These are phyloP conservation scores for Gambelia wislizenii DNA, from an alignment of 2,797 vertebrate species.

Conservation along the genomic window DNA sequence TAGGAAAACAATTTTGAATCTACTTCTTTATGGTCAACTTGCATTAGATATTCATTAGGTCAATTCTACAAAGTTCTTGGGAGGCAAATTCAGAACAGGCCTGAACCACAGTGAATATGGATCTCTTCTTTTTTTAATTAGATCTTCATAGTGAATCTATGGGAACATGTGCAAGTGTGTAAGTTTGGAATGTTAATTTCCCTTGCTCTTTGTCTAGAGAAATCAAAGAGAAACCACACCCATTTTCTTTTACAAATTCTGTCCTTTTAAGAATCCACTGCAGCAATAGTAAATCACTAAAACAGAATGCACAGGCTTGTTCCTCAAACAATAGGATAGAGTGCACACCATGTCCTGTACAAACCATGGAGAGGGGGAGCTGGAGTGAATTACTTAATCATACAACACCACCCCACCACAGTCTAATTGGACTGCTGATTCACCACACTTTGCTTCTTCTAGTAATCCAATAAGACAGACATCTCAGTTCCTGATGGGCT, in stretches of 20 bases:
- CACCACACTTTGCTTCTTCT: slow-evolving; percentile 28
- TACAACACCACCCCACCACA: slow-evolving; percentile 59
- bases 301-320: slow-evolving; percentile 35
- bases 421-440: background rate
- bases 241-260: background rate
- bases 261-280: background rate
- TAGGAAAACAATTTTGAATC: background rate
- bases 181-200: background rate
- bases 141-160: background rate
- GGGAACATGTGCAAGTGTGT: background rate
- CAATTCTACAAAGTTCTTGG: background rate
- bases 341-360: slow-evolving; percentile 8
- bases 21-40: background rate
- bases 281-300: background rate
- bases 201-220: background rate
- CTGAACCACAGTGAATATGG: background rate
- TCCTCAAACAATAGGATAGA: background rate
- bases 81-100: background rate
- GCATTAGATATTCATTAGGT: background rate
- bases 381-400: slow-evolving; percentile 54
- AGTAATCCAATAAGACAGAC: slow-evolving; percentile 30
- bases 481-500: background rate
- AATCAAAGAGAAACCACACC: background rate
- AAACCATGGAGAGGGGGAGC: slow-evolving; percentile 54
- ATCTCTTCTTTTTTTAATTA: background rate